These are phyloP conservation scores for Diorhabda sublineata DNA, from an alignment of 1,140 invertebrate genomes.

Conservation along the genomic window DNA sequence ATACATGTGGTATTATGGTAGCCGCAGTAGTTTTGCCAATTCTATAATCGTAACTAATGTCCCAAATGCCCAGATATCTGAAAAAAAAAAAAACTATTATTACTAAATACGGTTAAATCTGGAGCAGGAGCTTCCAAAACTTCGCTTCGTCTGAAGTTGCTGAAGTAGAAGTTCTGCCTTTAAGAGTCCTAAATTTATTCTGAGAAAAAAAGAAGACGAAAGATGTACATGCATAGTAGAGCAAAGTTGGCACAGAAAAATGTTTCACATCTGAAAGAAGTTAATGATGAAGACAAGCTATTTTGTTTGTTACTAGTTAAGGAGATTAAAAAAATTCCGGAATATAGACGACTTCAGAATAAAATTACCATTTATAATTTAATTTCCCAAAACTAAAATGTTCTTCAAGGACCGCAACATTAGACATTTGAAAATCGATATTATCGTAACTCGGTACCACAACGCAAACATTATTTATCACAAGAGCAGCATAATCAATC, in stretches of 20 bases:
- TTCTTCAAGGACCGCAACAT: background rate
- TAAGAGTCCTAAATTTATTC: conserved; percentile 33
- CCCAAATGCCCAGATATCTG: conserved; percentile 29
- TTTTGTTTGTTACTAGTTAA: conserved; percentile 37
- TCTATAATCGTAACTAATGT: conserved; percentile 20
- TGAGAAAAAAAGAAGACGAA: conserved; percentile 30
- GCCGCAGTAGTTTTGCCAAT: conserved; percentile 32
- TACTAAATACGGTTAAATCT: background rate
- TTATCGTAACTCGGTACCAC: background rate
- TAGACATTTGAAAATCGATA: background rate
- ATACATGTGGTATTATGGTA: conserved; percentile 23
- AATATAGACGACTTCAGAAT: conserved; percentile 32
- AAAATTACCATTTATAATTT: conserved; percentile 28
- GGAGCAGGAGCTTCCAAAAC: conserved; percentile 3
- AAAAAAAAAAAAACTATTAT: conserved; percentile 22
- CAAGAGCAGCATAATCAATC: background rate
- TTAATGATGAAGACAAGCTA: conserved; percentile 36
- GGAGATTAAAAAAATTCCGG: conserved; percentile 35
- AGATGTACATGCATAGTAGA: conserved; percentile 27
- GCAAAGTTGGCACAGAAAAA: conserved; percentile 30
- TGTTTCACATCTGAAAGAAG: conserved; percentile 26
- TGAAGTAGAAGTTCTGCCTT: conserved; percentile 26
- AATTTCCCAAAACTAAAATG: conserved; percentile 5
- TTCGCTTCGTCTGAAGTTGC: conserved; percentile 3
- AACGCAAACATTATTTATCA: background rate